These are phyloP conservation scores for Spea hammondii DNA, from an alignment of 2,797 vertebrate genomes.

Conservation along the genomic window DNA sequence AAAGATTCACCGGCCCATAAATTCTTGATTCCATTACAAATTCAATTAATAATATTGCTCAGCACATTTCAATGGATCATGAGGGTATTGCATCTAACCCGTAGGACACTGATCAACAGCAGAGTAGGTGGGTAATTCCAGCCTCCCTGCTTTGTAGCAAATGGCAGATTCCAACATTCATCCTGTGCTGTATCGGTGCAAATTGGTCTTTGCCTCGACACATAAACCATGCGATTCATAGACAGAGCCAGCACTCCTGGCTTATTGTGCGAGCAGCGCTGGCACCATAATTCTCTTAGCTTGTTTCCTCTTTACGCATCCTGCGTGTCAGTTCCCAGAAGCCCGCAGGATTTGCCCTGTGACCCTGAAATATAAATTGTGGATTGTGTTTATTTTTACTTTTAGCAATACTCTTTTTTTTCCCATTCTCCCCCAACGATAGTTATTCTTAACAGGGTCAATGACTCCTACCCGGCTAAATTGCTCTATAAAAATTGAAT, in stretches of 20 bases:
- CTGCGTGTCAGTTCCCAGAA: constrained; percentile 46
- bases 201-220: constrained; percentile 33
- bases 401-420: constrained; percentile 45
- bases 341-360: constrained; percentile 50
- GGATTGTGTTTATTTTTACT: constrained; percentile 50
- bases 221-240: constrained; percentile 39
- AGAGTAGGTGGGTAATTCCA: neutral
- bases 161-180: constrained; percentile 5
- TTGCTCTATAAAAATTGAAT: constrained; percentile 51
- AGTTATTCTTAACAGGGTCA: constrained; percentile 54
- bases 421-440: constrained; percentile 38
- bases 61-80: neutral
- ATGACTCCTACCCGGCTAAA: constrained; percentile 52
- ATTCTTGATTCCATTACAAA: constrained; percentile 11
- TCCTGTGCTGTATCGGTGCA: constrained; percentile 37
- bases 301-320: constrained; percentile 50
- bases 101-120: neutral
- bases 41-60: constrained; percentile 9
- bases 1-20: neutral
- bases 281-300: constrained; percentile 49
- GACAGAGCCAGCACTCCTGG: constrained; percentile 28
- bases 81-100: neutral
- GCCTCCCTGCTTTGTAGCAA: neutral
- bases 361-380: constrained; percentile 50
- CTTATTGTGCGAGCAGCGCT: constrained; percentile 23